Conservation (phyloP, 2,797 vertebrate genomes). For the Poecile montanus region DNA sequence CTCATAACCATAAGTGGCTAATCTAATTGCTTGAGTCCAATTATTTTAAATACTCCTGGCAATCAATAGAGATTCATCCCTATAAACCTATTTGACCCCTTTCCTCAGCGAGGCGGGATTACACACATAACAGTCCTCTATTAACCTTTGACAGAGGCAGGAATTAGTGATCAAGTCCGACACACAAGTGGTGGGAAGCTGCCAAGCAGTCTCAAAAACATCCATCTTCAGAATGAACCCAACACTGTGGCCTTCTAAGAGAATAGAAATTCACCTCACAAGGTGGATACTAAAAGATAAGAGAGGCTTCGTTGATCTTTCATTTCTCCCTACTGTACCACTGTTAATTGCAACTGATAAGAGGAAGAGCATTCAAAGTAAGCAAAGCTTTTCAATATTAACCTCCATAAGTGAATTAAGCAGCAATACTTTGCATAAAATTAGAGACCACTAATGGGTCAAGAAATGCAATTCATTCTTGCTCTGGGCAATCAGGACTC, state of each 20-base stretch:
- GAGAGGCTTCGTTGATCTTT: conserved; percentile 35
- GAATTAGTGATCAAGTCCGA: conserved; percentile 23
- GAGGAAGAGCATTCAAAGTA: conserved; percentile 25
- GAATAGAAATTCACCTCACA: conserved; percentile 12
- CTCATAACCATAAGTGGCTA: conserved; percentile 1
- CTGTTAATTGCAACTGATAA: conserved; percentile 39
- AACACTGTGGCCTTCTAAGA: not conserved
- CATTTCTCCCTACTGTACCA: not conserved
- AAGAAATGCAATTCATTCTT: conserved; percentile 45
- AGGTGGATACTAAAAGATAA: conserved; percentile 16
- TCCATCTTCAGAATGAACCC: not conserved
- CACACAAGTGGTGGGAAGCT: not conserved
- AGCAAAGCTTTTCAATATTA: conserved; percentile 41
- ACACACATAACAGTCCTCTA: not conserved
- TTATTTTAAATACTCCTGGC: conserved; percentile 43
- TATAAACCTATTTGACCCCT: conserved; percentile 30
- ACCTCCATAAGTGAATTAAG: conserved; percentile 45
- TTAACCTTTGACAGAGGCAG: conserved; percentile 48
- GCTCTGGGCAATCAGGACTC: conserved; percentile 42
- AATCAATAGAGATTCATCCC: conserved; percentile 41
- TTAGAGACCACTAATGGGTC: conserved; percentile 50
- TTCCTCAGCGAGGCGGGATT: not conserved
- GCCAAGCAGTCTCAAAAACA: not conserved
- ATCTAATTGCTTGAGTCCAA: conserved; percentile 15
- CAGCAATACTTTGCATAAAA: not conserved